These are phyloP conservation scores for Rhingia campestris DNA, from an alignment of 2,888 invertebrate genomes.

Conservation along the genomic window DNA sequence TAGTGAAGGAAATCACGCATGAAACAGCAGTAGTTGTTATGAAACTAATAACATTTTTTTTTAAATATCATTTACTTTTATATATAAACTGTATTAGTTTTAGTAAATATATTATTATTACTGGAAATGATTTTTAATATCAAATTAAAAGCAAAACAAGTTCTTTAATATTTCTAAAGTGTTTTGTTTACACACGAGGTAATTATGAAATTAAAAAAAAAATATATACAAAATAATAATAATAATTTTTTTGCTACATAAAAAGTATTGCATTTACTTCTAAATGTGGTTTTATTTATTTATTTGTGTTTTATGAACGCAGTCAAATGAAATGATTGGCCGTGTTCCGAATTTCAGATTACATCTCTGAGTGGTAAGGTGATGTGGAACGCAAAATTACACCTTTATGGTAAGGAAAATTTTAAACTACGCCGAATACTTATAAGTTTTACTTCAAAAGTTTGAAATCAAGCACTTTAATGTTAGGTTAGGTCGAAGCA, in stretches of 20 bases:
- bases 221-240: conserved; percentile 46
- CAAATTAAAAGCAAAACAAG: conserved; percentile 64
- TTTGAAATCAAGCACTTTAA: too few relatives aligned
- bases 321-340: not conserved
- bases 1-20: conserved; percentile 61
- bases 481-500: too few relatives aligned
- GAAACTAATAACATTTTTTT: conserved; percentile 72
- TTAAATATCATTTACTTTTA: conserved; percentile 71
- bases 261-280: conserved; percentile 73
- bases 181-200: conserved; percentile 66
- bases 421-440: too few relatives aligned
- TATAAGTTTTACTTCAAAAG: too few relatives aligned
- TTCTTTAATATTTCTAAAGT: conserved; percentile 66
- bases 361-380: too few relatives aligned
- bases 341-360: too few relatives aligned
- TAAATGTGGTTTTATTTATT: conserved; percentile 45
- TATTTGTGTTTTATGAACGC: conserved; percentile 4
- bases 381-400: too few relatives aligned
- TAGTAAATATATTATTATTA: conserved; percentile 73
- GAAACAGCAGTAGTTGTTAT: conserved; percentile 71
- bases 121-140: conserved; percentile 74
- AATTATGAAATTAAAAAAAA: conserved; percentile 66
- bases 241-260: conserved; percentile 74
- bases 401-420: too few relatives aligned
- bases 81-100: conserved; percentile 73